These are phyloP conservation scores for Trissolcus brochymenae DNA, from an alignment of 2,888 invertebrate genomes.

Conservation along the genomic window DNA sequence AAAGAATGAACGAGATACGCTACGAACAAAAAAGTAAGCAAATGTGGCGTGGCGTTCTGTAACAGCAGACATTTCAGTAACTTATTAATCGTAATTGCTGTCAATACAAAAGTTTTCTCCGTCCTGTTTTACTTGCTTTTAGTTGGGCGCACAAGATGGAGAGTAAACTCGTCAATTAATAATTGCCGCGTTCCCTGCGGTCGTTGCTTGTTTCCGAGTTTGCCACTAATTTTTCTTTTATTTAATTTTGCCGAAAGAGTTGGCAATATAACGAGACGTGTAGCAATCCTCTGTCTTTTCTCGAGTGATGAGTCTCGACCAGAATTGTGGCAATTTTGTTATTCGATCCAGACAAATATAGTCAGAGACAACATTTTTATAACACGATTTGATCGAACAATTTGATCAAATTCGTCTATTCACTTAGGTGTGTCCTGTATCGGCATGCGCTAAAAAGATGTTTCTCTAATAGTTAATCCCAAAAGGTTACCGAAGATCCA, in stretches of 20 bases:
- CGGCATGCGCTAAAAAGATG: conserved; percentile 6
- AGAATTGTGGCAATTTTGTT: too few relatives aligned
- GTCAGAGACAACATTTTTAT: too few relatives aligned
- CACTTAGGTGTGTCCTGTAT: too few relatives aligned
- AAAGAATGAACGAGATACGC: background rate
- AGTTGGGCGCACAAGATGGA: conserved; percentile 58
- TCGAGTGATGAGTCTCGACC: background rate
- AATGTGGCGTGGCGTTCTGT: conserved; percentile 29
- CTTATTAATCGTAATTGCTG: conserved; percentile 67
- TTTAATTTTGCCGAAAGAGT: conserved; percentile 60
- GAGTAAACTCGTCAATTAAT: conserved; percentile 70
- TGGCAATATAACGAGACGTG: conserved; percentile 43
- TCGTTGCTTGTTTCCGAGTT: conserved; percentile 58
- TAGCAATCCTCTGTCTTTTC: conserved; percentile 33
- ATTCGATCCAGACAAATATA: too few relatives aligned
- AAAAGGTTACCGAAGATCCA: conserved; percentile 18
- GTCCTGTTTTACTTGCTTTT: conserved; percentile 47
- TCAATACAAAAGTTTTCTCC: conserved; percentile 65
- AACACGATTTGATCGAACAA: too few relatives aligned
- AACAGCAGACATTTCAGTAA: conserved; percentile 53
- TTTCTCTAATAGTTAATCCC: conserved; percentile 35
- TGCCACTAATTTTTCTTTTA: conserved; percentile 60
- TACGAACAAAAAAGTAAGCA: conserved; percentile 41
- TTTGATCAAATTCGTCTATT: too few relatives aligned
- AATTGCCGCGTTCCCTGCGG: conserved; percentile 63